phyloP scores from a whole-genome alignment of 2,797 vertebrate genomes.

The Dryobates pubescens region DNA sequence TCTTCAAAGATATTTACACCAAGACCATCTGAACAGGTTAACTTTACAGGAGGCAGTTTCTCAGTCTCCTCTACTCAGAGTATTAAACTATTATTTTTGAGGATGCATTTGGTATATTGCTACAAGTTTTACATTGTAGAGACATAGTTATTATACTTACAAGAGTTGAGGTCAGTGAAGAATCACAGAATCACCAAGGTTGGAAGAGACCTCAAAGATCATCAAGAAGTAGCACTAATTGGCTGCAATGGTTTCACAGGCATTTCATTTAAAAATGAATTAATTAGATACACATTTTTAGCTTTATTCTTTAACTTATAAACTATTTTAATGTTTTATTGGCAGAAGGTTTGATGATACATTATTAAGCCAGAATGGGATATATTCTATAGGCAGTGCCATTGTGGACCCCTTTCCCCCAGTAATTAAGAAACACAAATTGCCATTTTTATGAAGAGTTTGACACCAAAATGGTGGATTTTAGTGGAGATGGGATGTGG shows the following conservation, averaged over 20 bases:
- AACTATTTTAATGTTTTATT: neutral
- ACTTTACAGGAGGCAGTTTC: neutral
- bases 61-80: neutral
- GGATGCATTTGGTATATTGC: neutral
- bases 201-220: too few species aligned
- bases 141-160: neutral
- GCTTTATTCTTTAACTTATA: neutral
- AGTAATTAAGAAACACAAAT: neutral
- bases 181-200: too few species aligned
- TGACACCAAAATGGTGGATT: constrained; percentile 2
- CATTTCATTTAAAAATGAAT: neutral
- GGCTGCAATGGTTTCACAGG: neutral
- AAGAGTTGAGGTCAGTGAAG: neutral
- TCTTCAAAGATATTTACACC: neutral
- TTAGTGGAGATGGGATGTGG: constrained; percentile 11
- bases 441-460: neutral
- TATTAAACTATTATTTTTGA: neutral
- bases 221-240: neutral
- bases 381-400: neutral
- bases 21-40: constrained; percentile 17
- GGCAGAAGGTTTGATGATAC: neutral
- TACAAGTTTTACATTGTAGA: neutral
- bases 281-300: neutral
- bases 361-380: neutral
- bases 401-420: neutral